Evolutionary conservation across 2,888 invertebrate genomes (phyloP), one percentile per base, ranked within the genome.

Genomic region (Cephus sareptanus): DNA sequence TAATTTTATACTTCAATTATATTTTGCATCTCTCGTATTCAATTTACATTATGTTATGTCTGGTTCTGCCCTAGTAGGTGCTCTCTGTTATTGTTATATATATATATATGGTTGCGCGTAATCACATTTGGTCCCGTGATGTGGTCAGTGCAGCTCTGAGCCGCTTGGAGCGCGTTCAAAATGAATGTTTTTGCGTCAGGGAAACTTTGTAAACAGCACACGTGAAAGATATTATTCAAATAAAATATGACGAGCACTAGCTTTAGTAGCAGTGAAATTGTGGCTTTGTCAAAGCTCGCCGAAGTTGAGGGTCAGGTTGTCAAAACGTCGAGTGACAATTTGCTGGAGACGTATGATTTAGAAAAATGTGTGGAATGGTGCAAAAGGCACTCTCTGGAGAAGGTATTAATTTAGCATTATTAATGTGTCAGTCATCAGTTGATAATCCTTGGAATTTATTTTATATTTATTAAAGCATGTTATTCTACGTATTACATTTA

Each of bases 321-420:
- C 4, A 76, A 78, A 78, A 78, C 78, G 34, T 56, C 31, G 31
- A 71, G 71, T 71, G 31, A 71, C 13, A 74, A 93, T 82, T 81
- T 94, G 71, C 88, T 92, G 74, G 85, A 91, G 76, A 89, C 92
- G 76, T 96, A 95, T 87, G 94, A 96, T 89, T 91, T 95, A 69
- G 85, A 91, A 34, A 92, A 92, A 89, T 95, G 95, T 86, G 92
- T 92, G 70, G 92, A 94, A 79, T 97, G 97, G 97, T 95, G 97
- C 79, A 91, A 92, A 79, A 92, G 93, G 78, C 94, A 95, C 90
- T 92, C 93, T 71, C 96, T 93, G 90, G 89, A 93, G 85, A 95
- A 94, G 93, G 97, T 97, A 90, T 89, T 88, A 15, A 31, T 71
- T 85, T 76, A 56, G 1, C 23, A 56, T 56, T 56, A 56, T 9